Evolutionary conservation across 2,113 vertebrate species (phyloP).

Genomic region (Nansenia antarctica): DNA sequence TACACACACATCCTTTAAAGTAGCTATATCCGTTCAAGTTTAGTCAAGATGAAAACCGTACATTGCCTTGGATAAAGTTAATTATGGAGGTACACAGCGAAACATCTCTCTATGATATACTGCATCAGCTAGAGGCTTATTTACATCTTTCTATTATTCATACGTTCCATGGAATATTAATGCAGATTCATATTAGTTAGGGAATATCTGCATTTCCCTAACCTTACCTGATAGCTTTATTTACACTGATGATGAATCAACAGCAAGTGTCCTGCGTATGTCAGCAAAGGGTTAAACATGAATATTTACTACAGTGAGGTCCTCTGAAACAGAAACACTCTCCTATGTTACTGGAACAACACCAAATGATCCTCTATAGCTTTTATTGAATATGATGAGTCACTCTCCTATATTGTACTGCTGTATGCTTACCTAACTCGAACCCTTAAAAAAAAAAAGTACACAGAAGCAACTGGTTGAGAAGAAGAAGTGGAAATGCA

Average conservation of each 20-base stretch:
- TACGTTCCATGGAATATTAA: background rate
- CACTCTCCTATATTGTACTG: background rate
- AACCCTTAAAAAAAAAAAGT: background rate
- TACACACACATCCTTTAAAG: no score
- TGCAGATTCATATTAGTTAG: background rate
- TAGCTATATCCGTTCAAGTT: no score
- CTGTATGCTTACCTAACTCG: background rate
- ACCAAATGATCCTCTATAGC: background rate
- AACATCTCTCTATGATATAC: background rate
- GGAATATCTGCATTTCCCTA: background rate
- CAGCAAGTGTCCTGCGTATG: background rate
- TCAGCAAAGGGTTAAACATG: no score
- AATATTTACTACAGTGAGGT: background rate
- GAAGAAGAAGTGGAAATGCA: conserved; percentile 13
- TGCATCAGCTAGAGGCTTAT: background rate
- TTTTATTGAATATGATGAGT: background rate
- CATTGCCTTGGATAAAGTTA: no score
- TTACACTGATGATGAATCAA: background rate
- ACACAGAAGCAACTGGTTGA: background rate
- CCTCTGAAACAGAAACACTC: background rate
- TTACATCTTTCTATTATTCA: background rate
- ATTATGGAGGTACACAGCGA: background rate
- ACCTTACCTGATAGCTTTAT: background rate
- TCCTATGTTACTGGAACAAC: background rate
- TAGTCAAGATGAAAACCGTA: no score